Conservation (phyloP, 1,140 invertebrate genomes). For the Drosophila rhopaloa region DNA sequence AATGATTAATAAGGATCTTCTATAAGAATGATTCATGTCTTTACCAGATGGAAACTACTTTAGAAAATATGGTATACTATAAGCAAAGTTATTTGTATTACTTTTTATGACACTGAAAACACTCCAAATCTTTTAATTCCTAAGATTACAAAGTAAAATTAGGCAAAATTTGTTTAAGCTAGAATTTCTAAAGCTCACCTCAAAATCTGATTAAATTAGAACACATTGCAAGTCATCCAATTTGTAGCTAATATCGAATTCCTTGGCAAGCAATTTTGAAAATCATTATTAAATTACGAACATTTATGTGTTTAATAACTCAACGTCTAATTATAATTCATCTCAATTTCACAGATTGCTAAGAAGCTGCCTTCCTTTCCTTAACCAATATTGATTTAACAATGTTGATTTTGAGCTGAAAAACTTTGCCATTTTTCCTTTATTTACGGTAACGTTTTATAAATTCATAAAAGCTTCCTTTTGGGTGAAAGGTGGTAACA, state of each 20-base stretch:
- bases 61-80: no score
- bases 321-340: background rate
- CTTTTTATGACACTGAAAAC: no score
- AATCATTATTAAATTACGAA: background rate
- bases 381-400: background rate
- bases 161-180: no score
- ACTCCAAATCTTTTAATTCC: no score
- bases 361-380: background rate
- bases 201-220: background rate
- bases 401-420: background rate
- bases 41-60: no score
- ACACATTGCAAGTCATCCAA: background rate
- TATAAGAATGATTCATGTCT: no score
- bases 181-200: background rate
- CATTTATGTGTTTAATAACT: background rate
- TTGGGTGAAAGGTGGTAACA: background rate
- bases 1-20: no score
- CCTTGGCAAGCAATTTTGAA: background rate
- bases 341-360: background rate
- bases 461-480: background rate
- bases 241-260: constrained; percentile 1
- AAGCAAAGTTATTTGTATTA: no score
- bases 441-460: background rate
- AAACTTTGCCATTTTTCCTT: background rate
- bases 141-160: no score